A percentile compares a stretch with the other conserved stretches of the same genome.
phyloP scores from a whole-genome alignment of 2,888 invertebrate species.

The Dasypolia templi region DNA sequence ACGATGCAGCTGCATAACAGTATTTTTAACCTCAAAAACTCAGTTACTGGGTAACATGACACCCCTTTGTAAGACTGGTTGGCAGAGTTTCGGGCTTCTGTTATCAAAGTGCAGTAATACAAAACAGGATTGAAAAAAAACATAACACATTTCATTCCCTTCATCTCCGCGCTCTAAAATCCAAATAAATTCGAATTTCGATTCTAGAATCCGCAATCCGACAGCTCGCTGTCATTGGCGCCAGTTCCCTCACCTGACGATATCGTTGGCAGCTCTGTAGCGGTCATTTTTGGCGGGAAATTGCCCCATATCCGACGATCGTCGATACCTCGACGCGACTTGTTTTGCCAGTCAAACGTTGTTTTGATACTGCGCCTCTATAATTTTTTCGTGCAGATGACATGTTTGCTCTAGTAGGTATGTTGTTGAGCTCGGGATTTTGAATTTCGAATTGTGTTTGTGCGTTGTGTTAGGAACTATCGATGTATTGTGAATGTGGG shows the following conservation, averaged over 20 bases:
- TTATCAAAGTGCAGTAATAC: background rate
- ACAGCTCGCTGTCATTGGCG: constrained; percentile 42
- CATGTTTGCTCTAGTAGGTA: constrained; percentile 44
- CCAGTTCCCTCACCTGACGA: constrained; percentile 54
- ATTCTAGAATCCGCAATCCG: constrained; percentile 38
- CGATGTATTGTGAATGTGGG: background rate
- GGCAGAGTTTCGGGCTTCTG: background rate
- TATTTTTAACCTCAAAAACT: background rate
- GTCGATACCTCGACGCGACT: constrained; percentile 78
- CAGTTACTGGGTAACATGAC: background rate
- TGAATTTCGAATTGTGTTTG: constrained; percentile 7
- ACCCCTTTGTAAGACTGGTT: background rate
- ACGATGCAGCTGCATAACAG: background rate
- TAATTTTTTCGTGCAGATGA: constrained; percentile 50
- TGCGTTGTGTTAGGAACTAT: background rate
- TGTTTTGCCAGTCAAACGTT: constrained; percentile 74
- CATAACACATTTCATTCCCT: background rate
- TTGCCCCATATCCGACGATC: constrained; percentile 87
- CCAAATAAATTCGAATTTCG: constrained; percentile 28
- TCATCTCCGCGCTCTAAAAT: background rate
- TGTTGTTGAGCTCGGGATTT: constrained; percentile 15
- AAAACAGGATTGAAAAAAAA: background rate
- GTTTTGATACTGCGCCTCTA: constrained; percentile 54
- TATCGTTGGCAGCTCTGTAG: constrained; percentile 79
- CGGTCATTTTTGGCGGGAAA: constrained; percentile 88